These are phyloP conservation scores for Anguilla obscura DNA, from an alignment of 2,797 vertebrate species.

Conservation along the genomic window DNA sequence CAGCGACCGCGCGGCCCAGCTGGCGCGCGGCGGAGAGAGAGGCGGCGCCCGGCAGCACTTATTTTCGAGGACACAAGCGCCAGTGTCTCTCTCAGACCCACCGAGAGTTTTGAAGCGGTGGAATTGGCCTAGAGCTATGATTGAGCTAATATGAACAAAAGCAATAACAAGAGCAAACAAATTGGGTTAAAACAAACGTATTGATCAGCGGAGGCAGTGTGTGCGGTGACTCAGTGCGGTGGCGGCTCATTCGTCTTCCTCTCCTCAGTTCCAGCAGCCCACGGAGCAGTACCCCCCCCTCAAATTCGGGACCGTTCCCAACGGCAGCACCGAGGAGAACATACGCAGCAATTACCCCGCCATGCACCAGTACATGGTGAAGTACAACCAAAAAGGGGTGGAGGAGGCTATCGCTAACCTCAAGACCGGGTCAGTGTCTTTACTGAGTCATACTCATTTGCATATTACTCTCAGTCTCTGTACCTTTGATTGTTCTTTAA, in stretches of 20 bases:
- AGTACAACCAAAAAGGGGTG: conserved; percentile 89
- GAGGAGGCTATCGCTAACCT: conserved; percentile 92
- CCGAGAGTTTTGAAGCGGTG: neutral
- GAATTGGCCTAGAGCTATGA: neutral
- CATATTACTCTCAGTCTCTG: neutral
- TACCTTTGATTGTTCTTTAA: conserved; percentile 36
- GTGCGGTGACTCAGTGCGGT: neutral
- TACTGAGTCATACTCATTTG: neutral
- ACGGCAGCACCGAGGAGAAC: conserved; percentile 92
- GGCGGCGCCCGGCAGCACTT: neutral
- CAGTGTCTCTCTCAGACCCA: neutral
- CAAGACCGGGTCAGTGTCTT: conserved; percentile 81
- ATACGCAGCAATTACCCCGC: conserved; percentile 91
- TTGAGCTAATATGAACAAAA: neutral
- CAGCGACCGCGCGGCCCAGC: neutral
- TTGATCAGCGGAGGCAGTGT: neutral
- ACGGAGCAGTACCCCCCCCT: conserved; percentile 89
- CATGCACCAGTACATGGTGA: conserved; percentile 92
- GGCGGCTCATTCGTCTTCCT: neutral
- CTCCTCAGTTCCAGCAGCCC: conserved; percentile 84
- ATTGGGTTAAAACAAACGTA: neutral
- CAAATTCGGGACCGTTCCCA: conserved; percentile 89
- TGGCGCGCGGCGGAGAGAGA: neutral
- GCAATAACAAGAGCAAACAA: neutral
- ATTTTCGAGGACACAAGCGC: neutral